Evolutionary conservation across 2,797 vertebrate species (phyloP), one percentile per base, ranked within the genome.

Genomic region (Apogon talboti): DNA sequence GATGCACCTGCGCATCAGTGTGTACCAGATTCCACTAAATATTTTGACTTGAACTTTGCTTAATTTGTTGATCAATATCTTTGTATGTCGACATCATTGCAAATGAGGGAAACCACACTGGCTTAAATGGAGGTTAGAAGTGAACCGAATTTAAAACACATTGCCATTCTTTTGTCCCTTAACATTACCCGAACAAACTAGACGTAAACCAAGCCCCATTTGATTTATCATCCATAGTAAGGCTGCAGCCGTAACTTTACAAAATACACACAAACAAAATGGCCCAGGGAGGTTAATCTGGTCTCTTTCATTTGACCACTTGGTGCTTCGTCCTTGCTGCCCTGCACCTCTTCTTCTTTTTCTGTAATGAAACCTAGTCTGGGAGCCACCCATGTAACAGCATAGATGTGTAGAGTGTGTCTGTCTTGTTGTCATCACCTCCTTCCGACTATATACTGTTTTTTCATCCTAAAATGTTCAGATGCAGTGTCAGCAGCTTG

Each of bases 401-500:
- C 40, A 35, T 21, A 56, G 15, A 63, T 42, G 19, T 21, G 37
- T 8, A 2, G 43, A 74, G 47, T n/a, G 7, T 57, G 35, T 71
- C 13, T 53, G 13, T 21, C 50, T 44, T 7, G 11, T 45, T 43
- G 16, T 28, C n/a, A n/a, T n/a, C n/a, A n/a, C 40, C 24, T 69
- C 11, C 12, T 52, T 54, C 50, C 59, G 14, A 56, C 43, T 74
- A 28, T 64, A 62, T 53, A 28, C 52, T 51, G 60, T 30, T 33
- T 65, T 72, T 24, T 59, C 67, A 66, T 63, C 49, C 62, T 66
- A 53, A 73, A 59, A 68, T 61, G 56, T 82, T 77, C 60, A 79
- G 61, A 55, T 85, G 79, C 73, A 61, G 67, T 55, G 71, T 79
- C 76, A 81, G 80, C 81, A 81, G 42, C 61, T 76, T 80, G 60